Base-by-base conservation (phyloP, 2,888 invertebrate genomes). In the Eucera pruinosa region DNA sequence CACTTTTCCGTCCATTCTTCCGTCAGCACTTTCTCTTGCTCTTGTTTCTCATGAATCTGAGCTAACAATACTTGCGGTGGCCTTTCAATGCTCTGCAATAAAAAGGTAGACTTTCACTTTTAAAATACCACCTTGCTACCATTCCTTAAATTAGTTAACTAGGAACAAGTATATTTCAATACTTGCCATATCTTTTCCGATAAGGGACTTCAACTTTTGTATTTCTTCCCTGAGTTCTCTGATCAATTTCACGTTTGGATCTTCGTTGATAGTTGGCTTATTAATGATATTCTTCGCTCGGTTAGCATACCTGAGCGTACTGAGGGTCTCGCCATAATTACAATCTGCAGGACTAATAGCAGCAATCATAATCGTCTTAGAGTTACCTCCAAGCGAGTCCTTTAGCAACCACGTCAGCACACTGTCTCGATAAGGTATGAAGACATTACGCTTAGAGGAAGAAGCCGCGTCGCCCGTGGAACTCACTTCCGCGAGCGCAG, bases 1-100 rank as follows among this genome's bases (percentile, higher is more conserved):
- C 98, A 98, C 91, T 98, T 98, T 90, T 97, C 97, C 13, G 97
- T 96, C 98, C 98, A 98, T 89, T 97, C 97, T 92, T 97, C 97
- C 0, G 97, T 98, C 73, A 98, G 94, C 70, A 95, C 96, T 92
- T 96, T 97, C 93, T 97, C 97, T 90, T 97, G 96, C 0, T 97
- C 97, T 92, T 98, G 97, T 90, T 97, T 98, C 89, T 97, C 96
- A 86, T 97, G 97, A 3, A 98, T 94, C 83, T 97, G 96, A 41
- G 97, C 97, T 55, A 92, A 85, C 65, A 98, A 93, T 79, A 97
- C 95, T 25, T 94, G 94, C 23, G 94, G 94, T 0, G 95, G 93
- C 48, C 81, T 93, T 87, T 95, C 95, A 7, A 93, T 92, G 79
- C 94, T 90, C 92, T 92, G 78, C 25, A 66, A 65, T 13, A n/a